Conservation (phyloP, 2,113 vertebrate genomes). For the Nestor notabilis region DNA sequence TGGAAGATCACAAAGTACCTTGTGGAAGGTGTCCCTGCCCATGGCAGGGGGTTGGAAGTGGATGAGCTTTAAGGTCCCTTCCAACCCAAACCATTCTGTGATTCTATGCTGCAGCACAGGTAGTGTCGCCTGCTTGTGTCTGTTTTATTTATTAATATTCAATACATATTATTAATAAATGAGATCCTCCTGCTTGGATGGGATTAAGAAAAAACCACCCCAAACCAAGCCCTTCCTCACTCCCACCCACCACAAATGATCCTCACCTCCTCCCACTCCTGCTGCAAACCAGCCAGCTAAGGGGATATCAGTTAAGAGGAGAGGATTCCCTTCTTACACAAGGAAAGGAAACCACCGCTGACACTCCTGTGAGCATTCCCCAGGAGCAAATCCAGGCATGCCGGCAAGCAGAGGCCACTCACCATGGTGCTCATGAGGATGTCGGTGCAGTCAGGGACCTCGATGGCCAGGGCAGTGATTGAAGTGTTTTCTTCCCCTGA, state of each 20-base stretch:
- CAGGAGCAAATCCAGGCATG: rapidly evolving
- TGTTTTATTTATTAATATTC: background rate
- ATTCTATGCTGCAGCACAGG: background rate
- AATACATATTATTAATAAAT: background rate
- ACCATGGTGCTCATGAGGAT: constrained; percentile 88
- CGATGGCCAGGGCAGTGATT: constrained; percentile 46
- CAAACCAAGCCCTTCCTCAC: background rate
- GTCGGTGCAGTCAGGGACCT: constrained; percentile 75
- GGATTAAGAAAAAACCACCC: background rate
- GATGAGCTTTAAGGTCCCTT: background rate
- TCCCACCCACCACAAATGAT: background rate
- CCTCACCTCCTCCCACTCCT: background rate
- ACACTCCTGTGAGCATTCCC: background rate
- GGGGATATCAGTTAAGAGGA: background rate
- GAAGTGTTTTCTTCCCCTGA: constrained; percentile 33
- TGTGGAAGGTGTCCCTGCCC: background rate
- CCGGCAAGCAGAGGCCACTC: background rate
- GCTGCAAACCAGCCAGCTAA: background rate
- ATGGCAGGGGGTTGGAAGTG: background rate
- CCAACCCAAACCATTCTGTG: background rate
- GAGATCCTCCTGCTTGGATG: background rate
- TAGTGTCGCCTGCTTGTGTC: background rate
- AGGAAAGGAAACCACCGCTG: background rate
- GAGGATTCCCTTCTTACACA: background rate
- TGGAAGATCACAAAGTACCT: background rate